Base-by-base conservation (phyloP, 2,113 vertebrate species). In the Brachirus orientalis region DNA sequence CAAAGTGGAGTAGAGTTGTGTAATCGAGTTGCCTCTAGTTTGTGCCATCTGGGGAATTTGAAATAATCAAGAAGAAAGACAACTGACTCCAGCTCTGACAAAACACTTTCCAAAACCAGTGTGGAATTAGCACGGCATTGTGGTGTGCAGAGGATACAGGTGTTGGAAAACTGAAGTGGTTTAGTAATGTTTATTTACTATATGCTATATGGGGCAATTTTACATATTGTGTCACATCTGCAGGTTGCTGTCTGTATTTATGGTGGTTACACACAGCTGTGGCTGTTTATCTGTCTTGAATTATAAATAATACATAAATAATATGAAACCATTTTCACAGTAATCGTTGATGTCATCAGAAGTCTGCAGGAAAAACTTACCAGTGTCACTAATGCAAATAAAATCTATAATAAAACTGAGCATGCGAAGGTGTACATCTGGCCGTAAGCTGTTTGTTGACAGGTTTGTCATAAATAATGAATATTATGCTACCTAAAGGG, bases 41-140 rank as follows among this genome's bases (percentile, higher is more conserved):
- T 80, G 75, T 85, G 68, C 53, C 46, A 59, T 75, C 63, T 58
- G 43, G 73, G 63, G 68, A 66, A 77, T 89, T 51, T 53, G 63
- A 84, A 57, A 70, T 89, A 89, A 87, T 87, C 78, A 82, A 69
- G 69, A 33, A 69, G 35, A 74, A 63, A 28, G 58, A 72, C 67
- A 73, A 75, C 65, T 56, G 63, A 73, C 77, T 68, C 72, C 19
- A 60, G 45, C 61, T 55, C 52, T 47, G 79, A 84, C 82, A 66
- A 84, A 90, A 80, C 75, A 48, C 56, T 80, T 66, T 40, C 40
- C 0, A 63, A 68, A 73, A 16, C 35, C 36, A 64, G 48, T 12
- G 8, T 44, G 11, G 20, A 36, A 12, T 69, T 10, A 54, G n/a
- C 18, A 47, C 33, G 62, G 17, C 63, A 44, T 18, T 45, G n/a